Base-by-base conservation (phyloP, 2,888 invertebrate genomes). In the Oxycera nigricornis region DNA sequence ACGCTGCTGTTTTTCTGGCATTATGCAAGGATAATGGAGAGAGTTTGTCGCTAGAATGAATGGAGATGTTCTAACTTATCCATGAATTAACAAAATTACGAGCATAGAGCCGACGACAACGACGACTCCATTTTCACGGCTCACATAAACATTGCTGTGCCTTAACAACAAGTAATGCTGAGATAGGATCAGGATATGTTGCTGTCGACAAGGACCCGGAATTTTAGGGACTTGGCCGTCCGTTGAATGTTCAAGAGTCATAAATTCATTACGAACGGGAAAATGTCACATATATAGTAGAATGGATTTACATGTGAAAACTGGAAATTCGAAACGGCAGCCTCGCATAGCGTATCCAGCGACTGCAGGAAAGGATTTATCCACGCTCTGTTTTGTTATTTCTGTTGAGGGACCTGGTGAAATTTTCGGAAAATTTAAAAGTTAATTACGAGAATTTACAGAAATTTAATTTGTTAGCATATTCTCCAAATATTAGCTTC, bases 201-300 rank as follows among this genome's bases (percentile, higher is more conserved):
- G 30, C 22, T 20, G 59, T 28, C 59, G 55, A 59, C 30, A 14
- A 4, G 17, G 30, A 28, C 28, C 59, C 14, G 22, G 59, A 30
- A 28, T 28, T 14, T 28, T 30, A 59, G 28, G 52, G 52, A 22
- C 31, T 28, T 11, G 11, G 9, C 62, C 20, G 24, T 14, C 4
- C 4, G 22, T 14, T 9, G 24, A 52, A 52, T 39, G 7, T 14
- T 14, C n/a, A 17, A n/a, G 39, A 72, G 72, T 72, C 57, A 41
- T 72, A 72, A 72, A 72, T 72, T 72, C 72, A 72, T 72, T 72
- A 72, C 24, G 52, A 72, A 72, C 35, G 39, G 57, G 35, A 55
- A 55, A 35, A 35, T 72, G 72, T 72, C 72, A 72, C 30, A 35
- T 30, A 24, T 55, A 46, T 17, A n/a, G n/a, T n/a, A n/a, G 46